Conservation (phyloP, 1,140 invertebrate genomes). For the Pogonomyrmex californicus region DNA sequence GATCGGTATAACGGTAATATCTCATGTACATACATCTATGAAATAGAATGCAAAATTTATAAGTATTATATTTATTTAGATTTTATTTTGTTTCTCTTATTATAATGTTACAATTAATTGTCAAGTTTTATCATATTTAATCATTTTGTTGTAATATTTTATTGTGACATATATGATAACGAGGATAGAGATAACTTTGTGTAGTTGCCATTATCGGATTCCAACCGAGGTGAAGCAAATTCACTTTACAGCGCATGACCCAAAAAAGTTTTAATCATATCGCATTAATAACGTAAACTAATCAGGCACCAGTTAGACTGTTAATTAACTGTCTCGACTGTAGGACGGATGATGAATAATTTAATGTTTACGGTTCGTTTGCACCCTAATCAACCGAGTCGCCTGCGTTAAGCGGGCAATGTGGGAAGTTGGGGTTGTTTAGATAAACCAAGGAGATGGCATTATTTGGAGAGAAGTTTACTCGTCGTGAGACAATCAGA, state of each 20-base stretch:
- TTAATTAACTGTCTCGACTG: slow-evolving; percentile 69
- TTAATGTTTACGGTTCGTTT: slow-evolving; percentile 73
- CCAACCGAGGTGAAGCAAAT: slow-evolving; percentile 9
- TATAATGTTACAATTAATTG: slow-evolving; percentile 2
- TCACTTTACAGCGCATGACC: slow-evolving; percentile 43
- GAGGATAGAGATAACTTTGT: slow-evolving; percentile 20
- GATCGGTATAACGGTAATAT: neutral
- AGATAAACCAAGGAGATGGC: slow-evolving; percentile 68
- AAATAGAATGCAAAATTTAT: neutral
- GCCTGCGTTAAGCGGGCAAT: slow-evolving; percentile 62
- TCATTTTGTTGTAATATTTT: neutral
- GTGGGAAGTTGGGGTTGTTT: slow-evolving; percentile 67
- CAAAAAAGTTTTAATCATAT: slow-evolving; percentile 73
- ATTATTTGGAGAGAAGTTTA: slow-evolving; percentile 67
- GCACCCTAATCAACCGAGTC: slow-evolving; percentile 72
- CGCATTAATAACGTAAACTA: slow-evolving; percentile 64
- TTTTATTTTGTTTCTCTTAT: neutral
- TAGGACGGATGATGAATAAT: slow-evolving; percentile 72
- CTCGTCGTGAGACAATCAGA: slow-evolving; percentile 57
- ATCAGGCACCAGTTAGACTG: slow-evolving; percentile 53
- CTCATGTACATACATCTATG: neutral
- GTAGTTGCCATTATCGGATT: slow-evolving; percentile 38
- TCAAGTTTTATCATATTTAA: neutral
- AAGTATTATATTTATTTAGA: neutral
- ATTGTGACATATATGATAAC: neutral